Evolutionary conservation across 2,888 invertebrate species (phyloP), one percentile per base, ranked within the genome.

Genomic region (Cephalotes varians): DNA sequence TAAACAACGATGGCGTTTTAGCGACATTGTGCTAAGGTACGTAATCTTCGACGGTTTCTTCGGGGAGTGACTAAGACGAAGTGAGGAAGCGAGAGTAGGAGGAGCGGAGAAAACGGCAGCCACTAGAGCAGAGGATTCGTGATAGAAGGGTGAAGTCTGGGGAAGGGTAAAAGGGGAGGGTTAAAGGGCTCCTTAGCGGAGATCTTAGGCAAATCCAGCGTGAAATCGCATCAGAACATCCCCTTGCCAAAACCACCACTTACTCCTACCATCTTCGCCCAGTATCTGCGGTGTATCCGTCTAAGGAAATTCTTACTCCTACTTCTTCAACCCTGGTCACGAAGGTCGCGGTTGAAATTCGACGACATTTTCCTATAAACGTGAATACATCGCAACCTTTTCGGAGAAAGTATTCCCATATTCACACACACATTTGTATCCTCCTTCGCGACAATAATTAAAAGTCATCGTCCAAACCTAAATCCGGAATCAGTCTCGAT

Each of bases 151-250:
- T 89, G 87, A 86, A 88, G 84, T 56, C 79, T 83, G 79, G 69
- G 84, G 87, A 77, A 85, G 89, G 88, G 86, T 86, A 85, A 88
- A 91, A 82, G 90, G 91, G 91, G 90, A 88, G 91, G 91, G 93
- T 92, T 93, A 92, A 93, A 93, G 93, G 93, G 92, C 94, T 94
- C 93, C 94, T 94, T 94, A 95, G 94, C 95, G 93, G 91, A 95
- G 96, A 96, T 96, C 96, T 95, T 95, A 96, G 95, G 95, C 95
- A 96, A 96, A 96, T 96, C 96, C 96, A 95, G 95, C 96, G 95
- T 96, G 96, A 96, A 96, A 96, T 96, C 96, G 95, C 95, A 96
- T 96, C 96, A 96, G 95, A 94, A 95, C 94, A 91, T 92, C 90
- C 92, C 93, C 92, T 93, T 92, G 91, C 91, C 91, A 91, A 94